Evolutionary conservation across 2,888 invertebrate species (phyloP).

Genomic region (Glyphotaelius pellucidus): DNA sequence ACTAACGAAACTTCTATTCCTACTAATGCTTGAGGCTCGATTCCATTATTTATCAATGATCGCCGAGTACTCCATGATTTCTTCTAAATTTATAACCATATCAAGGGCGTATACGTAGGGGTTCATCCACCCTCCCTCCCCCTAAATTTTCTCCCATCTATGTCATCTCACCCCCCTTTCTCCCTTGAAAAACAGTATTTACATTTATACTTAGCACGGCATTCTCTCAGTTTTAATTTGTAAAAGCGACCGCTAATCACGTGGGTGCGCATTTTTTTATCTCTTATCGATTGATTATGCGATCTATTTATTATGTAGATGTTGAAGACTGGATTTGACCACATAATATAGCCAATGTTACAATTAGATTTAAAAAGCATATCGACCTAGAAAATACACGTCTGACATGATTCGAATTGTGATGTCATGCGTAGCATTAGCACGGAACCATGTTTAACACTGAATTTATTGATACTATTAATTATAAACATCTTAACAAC

Average conservation of each 20-base stretch:
- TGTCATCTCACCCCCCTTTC: too few relatives aligned
- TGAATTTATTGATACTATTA: not conserved
- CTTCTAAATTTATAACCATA: too few relatives aligned
- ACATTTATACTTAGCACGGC: not conserved
- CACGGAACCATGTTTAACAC: not conserved
- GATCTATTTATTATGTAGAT: not conserved
- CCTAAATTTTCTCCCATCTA: too few relatives aligned
- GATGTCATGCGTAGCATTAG: not conserved
- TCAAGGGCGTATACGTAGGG: too few relatives aligned
- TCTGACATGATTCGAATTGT: not conserved
- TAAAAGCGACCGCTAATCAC: too few relatives aligned
- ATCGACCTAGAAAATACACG: not conserved
- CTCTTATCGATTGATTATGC: not conserved
- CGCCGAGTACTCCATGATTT: not conserved
- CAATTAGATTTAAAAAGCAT: not conserved
- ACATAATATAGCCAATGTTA: not conserved
- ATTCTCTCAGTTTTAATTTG: not conserved
- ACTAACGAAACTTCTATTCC: not conserved
- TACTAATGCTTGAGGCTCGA: not conserved
- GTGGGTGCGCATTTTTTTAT: not conserved
- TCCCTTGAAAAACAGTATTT: too few relatives aligned
- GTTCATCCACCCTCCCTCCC: too few relatives aligned
- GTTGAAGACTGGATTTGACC: not conserved
- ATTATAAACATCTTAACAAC: too few relatives aligned
- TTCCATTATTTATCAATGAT: not conserved